Percentiles rank a stretch among this genome's conserved stretches.
Conservation (phyloP, 2,888 invertebrate species). For the Belgica antarctica region DNA sequence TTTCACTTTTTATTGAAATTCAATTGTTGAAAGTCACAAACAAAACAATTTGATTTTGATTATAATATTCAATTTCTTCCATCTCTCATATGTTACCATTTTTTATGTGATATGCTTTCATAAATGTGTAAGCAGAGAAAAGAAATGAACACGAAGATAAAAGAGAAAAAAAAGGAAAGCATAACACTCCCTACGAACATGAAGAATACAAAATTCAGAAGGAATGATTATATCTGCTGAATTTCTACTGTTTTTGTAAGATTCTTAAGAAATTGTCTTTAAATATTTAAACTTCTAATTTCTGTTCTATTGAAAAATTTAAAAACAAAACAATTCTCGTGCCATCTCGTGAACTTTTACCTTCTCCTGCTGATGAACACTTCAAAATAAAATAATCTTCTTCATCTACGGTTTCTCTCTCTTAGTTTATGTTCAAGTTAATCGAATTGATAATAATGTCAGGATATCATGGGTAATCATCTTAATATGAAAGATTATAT, state of each 20-base stretch:
- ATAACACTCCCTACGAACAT: constrained; percentile 4
- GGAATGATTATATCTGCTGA: constrained; percentile 25
- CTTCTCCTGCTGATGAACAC: not conserved
- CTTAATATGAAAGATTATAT: not conserved
- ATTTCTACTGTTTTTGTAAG: too few relatives aligned
- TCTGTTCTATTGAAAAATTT: constrained; percentile 26
- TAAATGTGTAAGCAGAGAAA: not conserved
- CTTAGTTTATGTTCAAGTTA: constrained; percentile 15
- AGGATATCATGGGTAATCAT: not conserved
- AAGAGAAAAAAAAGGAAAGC: not conserved
- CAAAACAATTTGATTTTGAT: constrained; percentile 33
- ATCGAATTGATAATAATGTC: constrained; percentile 17
- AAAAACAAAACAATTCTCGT: constrained; percentile 15
- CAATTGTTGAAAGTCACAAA: constrained; percentile 27
- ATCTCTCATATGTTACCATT: not conserved
- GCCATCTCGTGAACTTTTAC: not conserved
- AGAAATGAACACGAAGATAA: too few relatives aligned
- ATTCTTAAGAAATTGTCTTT: constrained; percentile 10
- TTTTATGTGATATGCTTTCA: not conserved
- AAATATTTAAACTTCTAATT: constrained; percentile 29
- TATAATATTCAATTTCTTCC: constrained; percentile 7
- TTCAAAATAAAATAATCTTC: not conserved
- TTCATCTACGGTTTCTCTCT: not conserved
- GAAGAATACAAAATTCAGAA: constrained; percentile 26
- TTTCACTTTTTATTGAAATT: constrained; percentile 17